phyloP scores from a whole-genome alignment of 2,888 invertebrate genomes.

The Drosophila rellima region DNA sequence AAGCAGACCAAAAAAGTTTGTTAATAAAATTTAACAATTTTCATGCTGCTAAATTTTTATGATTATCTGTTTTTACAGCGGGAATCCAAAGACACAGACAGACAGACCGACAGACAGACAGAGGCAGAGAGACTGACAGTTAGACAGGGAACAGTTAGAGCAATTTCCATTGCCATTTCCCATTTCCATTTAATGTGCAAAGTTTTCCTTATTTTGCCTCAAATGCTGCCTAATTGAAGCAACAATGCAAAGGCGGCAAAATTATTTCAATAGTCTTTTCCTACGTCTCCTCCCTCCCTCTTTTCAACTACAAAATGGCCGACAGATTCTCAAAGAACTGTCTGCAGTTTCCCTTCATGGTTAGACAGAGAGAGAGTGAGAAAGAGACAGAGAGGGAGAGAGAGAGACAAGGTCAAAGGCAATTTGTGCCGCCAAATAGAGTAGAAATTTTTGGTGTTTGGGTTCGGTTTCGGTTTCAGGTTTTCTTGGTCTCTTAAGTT shows the following conservation, averaged over 20 bases:
- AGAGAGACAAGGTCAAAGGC: conserved; percentile 71
- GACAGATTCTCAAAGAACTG: conserved; percentile 24
- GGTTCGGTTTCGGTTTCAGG: conserved; percentile 17
- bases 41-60: conserved; percentile 74
- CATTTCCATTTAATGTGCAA: conserved; percentile 67
- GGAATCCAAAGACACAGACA: conserved; percentile 6
- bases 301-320: conserved; percentile 48
- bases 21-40: conserved; percentile 77
- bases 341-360: conserved; percentile 35
- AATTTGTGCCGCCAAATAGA: conserved; percentile 77
- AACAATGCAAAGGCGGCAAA: conserved; percentile 73
- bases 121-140: conserved; percentile 16
- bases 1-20: conserved; percentile 56
- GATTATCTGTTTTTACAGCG: conserved; percentile 63
- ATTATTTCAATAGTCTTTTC: conserved; percentile 57
- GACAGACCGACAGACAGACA: conserved; percentile 16
- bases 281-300: not conserved
- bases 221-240: conserved; percentile 78
- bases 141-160: conserved; percentile 36
- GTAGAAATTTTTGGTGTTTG: conserved; percentile 46
- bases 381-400: conserved; percentile 19
- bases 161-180: conserved; percentile 54
- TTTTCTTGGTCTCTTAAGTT: conserved; percentile 31
- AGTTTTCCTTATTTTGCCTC: conserved; percentile 50
- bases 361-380: conserved; percentile 15